phyloP scores from a whole-genome alignment of 2,888 invertebrate genomes.

The Leptarthrus brevirostris region DNA sequence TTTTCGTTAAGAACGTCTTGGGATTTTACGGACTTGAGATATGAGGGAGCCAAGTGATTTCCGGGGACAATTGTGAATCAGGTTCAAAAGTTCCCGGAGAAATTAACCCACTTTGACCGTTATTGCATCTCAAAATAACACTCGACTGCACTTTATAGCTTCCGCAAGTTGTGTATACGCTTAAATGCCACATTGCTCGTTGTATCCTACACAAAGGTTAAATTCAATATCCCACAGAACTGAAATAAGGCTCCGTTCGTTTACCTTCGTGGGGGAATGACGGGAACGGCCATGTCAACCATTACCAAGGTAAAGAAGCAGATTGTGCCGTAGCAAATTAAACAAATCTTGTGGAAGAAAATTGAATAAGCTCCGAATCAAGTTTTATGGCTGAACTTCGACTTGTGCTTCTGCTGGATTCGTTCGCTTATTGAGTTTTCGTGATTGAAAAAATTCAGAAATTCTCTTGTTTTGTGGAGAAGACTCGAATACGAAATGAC shows the following conservation, averaged over 20 bases:
- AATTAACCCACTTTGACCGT: conserved; percentile 34
- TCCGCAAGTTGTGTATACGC: conserved; percentile 17
- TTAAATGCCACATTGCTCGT: neutral
- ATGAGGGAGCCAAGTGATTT: neutral
- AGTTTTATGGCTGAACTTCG: neutral
- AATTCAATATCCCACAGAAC: too few species aligned
- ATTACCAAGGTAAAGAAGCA: neutral
- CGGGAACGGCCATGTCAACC: too few species aligned
- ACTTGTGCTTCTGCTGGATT: neutral
- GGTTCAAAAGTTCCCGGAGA: neutral
- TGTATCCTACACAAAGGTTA: too few species aligned
- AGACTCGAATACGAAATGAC: too few species aligned
- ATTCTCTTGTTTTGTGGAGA: too few species aligned
- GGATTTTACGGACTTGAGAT: too few species aligned
- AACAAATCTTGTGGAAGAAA: conserved; percentile 1
- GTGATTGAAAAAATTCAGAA: neutral
- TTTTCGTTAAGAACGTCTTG: neutral
- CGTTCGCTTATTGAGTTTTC: neutral
- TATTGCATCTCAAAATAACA: conserved; percentile 48
- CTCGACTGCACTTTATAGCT: conserved; percentile 50
- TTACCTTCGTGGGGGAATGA: too few species aligned
- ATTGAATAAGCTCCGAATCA: neutral
- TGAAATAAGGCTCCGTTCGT: too few species aligned
- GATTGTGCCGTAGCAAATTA: neutral
- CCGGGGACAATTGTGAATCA: neutral